Evolutionary conservation across 35 echinoderm and acorn worm species (phyloP), one percentile per base, ranked within the genome.

Genomic region (Ptychodera flava): DNA sequence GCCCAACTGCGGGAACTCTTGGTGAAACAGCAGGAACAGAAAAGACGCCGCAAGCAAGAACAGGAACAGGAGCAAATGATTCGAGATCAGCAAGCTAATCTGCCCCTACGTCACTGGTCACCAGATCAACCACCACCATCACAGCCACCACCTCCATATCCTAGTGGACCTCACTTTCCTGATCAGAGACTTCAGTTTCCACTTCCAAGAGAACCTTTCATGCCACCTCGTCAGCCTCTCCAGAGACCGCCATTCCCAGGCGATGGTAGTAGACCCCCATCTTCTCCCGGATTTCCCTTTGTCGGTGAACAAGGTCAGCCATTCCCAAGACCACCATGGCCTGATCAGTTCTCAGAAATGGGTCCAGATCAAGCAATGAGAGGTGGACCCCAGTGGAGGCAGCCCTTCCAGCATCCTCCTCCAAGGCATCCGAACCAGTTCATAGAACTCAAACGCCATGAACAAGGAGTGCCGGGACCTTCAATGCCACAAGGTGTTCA

Each of bases 121-220:
- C 45, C 45, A 64, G 6, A 64, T 6, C 6, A 64, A 64, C 45
- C 6, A 64, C 45, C 45, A 12, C 45, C 45, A 64, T 64, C 45
- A 64, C 88, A 89, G 81, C 96, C 96, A 16, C 96, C 96, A 10
- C 96, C 96, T 34, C 96, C 96, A 32, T 99, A 99, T 84, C 96
- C 96, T 29, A 53, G 77, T 34, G 88, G 89, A 30, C 80, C 81
- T 77, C 33, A 82, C 32, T 28, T 82, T 28, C 32, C 33, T 28
- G 78, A 29, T 36, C 30, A 77, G 45, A 64, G 45, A 22, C 45
- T 12, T 64, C 45, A 64, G 45, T 64, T 64, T 22, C 45, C 45
- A 64, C 6, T 64, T 12, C 45, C 45, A 6, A 64, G 45, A 64
- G 45, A 64, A 64, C 45, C 45, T 6, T 64, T 64, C 12, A 37